Conservation (phyloP, 2,888 invertebrate species). For the Habrosyne pyritoides region DNA sequence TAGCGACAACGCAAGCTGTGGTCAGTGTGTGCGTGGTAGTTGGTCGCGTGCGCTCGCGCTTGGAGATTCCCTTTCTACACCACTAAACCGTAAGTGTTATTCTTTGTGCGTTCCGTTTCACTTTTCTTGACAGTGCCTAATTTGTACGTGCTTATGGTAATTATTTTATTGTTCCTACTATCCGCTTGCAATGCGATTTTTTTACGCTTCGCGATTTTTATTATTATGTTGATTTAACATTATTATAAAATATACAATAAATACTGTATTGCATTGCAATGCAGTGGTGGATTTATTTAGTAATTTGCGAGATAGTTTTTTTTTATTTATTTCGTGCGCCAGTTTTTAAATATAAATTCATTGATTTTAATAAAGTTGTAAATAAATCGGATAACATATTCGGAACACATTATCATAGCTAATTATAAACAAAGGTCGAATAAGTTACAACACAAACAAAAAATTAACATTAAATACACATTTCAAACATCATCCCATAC, state of each 20-base stretch:
- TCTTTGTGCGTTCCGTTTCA: constrained; percentile 6
- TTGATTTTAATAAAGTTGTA: too few species aligned
- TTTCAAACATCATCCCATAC: neutral
- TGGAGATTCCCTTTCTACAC: constrained; percentile 26
- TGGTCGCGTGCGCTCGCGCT: constrained; percentile 45
- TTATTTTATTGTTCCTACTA: constrained; percentile 13
- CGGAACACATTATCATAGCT: neutral
- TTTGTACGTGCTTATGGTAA: constrained; percentile 3
- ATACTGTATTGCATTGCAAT: neutral
- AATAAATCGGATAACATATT: neutral
- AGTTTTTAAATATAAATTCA: too few species aligned
- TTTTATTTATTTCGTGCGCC: too few species aligned
- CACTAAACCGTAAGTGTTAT: constrained; percentile 42
- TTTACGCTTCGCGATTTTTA: constrained; percentile 23
- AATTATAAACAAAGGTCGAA: neutral
- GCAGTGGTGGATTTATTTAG: neutral
- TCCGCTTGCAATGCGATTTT: constrained; percentile 25
- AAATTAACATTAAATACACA: neutral
- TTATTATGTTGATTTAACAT: neutral
- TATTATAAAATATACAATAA: neutral
- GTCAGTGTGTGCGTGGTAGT: constrained; percentile 46
- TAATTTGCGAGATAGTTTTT: neutral
- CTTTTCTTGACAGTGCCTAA: constrained; percentile 2
- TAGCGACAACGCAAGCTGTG: constrained; percentile 39
- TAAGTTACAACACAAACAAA: neutral